Percentiles rank a stretch among this genome's conserved stretches.
Conservation (phyloP, 2,888 invertebrate genomes). For the Pachydiplax longipennis region DNA sequence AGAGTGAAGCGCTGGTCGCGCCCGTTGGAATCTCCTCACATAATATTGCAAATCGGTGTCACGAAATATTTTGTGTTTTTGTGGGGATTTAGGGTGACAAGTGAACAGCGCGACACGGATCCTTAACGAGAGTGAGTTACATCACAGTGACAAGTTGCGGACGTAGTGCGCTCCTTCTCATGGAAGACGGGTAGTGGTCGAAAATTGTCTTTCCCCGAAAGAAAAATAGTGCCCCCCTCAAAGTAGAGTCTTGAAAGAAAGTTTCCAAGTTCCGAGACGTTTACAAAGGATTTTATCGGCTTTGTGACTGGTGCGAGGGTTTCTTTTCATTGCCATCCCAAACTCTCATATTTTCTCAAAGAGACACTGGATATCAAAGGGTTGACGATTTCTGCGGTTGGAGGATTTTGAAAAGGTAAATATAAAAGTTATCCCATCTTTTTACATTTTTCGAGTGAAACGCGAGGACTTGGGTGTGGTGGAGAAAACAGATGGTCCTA, state of each 20-base stretch:
- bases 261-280: background rate
- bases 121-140: background rate
- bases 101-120: background rate
- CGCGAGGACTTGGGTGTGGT: background rate
- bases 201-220: background rate
- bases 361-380: background rate
- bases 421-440: background rate
- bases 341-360: background rate
- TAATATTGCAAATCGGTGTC: background rate
- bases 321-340: background rate
- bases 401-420: background rate
- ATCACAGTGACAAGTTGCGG: background rate
- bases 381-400: background rate
- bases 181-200: background rate
- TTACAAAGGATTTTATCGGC: background rate
- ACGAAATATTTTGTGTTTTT: background rate
- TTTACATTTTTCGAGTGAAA: no score
- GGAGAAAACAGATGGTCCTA: background rate
- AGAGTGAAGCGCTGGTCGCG: slow-evolving; percentile 9
- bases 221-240: background rate
- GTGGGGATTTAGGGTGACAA: background rate
- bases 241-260: background rate
- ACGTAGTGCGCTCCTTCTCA: background rate
- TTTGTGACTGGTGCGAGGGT: background rate
- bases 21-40: background rate